Conservation (phyloP, 2,797 vertebrate genomes). For the Selene dorsalis region DNA sequence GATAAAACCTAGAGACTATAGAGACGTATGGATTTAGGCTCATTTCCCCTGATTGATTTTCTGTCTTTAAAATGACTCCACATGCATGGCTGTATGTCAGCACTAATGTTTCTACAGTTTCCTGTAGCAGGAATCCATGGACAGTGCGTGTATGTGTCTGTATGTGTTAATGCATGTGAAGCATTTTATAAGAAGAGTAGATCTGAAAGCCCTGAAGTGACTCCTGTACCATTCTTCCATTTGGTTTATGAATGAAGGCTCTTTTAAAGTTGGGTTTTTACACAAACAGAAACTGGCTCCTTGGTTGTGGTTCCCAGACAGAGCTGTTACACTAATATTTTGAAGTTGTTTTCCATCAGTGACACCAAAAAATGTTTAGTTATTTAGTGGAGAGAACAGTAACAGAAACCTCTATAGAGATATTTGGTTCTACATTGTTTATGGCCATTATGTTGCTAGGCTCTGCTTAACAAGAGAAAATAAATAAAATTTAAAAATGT, state of each 20-base stretch:
- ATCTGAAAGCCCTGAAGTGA: conserved; percentile 32
- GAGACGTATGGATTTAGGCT: conserved; percentile 74
- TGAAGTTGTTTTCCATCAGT: neutral
- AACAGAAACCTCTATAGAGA: neutral
- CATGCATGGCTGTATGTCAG: conserved; percentile 74
- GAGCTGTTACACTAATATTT: neutral
- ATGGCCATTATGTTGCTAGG: neutral
- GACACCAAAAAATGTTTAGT: neutral
- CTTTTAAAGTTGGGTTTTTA: conserved; percentile 33
- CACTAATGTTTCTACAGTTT: conserved; percentile 79
- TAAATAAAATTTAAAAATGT: neutral
- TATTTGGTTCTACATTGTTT: neutral
- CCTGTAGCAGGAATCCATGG: conserved; percentile 73
- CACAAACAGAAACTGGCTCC: conserved; percentile 1
- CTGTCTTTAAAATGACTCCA: conserved; percentile 71
- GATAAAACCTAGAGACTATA: conserved; percentile 64
- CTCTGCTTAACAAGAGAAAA: neutral
- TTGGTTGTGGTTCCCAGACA: neutral
- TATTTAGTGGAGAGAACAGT: neutral
- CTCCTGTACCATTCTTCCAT: conserved; percentile 6
- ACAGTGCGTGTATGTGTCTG: conserved; percentile 22
- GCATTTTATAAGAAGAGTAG: conserved; percentile 33
- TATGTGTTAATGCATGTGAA: conserved; percentile 28
- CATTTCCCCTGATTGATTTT: conserved; percentile 80
- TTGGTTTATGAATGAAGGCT: conserved; percentile 38